phyloP scores from a whole-genome alignment of 2,113 vertebrate species.

The Pteruthius melanotis region DNA sequence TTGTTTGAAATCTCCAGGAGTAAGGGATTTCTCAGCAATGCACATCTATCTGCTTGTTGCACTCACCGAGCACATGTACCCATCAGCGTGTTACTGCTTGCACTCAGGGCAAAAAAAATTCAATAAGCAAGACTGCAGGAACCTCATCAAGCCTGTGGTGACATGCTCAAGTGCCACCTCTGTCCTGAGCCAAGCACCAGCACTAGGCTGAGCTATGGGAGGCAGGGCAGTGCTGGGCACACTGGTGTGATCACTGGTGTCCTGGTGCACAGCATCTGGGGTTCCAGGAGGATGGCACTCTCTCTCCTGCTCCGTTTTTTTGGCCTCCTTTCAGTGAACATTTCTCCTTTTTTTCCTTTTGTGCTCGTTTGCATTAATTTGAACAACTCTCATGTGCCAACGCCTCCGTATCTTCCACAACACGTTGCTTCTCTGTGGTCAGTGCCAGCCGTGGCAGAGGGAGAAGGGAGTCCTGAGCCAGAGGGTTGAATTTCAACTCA shows the following conservation, averaged over 20 bases:
- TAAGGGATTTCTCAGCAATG: slow-evolving; percentile 42
- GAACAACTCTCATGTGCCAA: neutral
- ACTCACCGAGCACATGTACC: neutral
- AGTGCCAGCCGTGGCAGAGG: neutral
- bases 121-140: neutral
- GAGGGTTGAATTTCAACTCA: neutral
- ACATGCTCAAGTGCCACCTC: neutral
- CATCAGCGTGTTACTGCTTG: neutral
- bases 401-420: fast-evolving
- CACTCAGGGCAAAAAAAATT: neutral
- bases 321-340: neutral
- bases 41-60: slow-evolving; percentile 36
- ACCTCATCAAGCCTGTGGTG: neutral
- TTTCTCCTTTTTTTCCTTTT: neutral
- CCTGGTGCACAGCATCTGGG: neutral
- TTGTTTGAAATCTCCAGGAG: slow-evolving; percentile 46
- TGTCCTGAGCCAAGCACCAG: neutral
- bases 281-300: neutral
- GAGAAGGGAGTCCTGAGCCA: neutral
- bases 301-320: neutral
- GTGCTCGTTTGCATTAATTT: neutral
- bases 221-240: neutral
- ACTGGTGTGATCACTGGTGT: neutral
- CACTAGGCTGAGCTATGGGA: neutral
- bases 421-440: neutral